These are phyloP conservation scores for Athene noctua DNA, from an alignment of 2,113 vertebrate genomes.

Conservation along the genomic window DNA sequence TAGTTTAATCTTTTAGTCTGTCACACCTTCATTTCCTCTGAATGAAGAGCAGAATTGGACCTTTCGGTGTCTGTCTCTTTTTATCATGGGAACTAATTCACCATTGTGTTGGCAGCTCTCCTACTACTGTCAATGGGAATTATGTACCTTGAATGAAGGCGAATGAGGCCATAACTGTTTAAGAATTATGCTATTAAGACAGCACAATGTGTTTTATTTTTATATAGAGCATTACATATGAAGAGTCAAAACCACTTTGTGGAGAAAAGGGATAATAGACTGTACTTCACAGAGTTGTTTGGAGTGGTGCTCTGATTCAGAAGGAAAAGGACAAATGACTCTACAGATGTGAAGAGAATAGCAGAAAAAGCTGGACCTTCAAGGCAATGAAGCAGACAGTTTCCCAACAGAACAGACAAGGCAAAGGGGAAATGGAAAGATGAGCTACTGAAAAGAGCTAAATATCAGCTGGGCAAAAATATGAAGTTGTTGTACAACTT, in stretches of 20 bases:
- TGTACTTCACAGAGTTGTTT: neutral
- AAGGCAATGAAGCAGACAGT: neutral
- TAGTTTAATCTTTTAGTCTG: neutral
- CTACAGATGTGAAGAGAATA: neutral
- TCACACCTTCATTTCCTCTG: neutral
- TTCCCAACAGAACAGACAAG: neutral
- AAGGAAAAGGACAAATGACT: constrained; percentile 37
- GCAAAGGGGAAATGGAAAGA: neutral
- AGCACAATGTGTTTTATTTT: constrained; percentile 51
- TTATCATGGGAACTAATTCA: constrained; percentile 18
- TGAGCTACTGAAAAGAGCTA: neutral
- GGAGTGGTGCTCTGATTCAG: constrained; percentile 32
- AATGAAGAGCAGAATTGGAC: neutral
- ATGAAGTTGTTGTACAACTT: neutral
- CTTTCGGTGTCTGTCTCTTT: neutral
- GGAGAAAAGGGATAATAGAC: constrained; percentile 12
- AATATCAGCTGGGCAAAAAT: neutral
- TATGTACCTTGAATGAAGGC: constrained; percentile 24
- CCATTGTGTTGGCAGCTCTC: constrained; percentile 36
- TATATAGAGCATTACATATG: neutral
- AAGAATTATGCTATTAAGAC: constrained; percentile 57
- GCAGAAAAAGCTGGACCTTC: constrained; percentile 10
- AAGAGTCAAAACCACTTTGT: constrained; percentile 24
- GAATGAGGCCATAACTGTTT: constrained; percentile 55
- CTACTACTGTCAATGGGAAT: constrained; percentile 49